A percentile compares a stretch with the other conserved stretches of the same genome.
Conservation (phyloP, 2,113 vertebrate genomes). For the Cryptotis parvus region DNA sequence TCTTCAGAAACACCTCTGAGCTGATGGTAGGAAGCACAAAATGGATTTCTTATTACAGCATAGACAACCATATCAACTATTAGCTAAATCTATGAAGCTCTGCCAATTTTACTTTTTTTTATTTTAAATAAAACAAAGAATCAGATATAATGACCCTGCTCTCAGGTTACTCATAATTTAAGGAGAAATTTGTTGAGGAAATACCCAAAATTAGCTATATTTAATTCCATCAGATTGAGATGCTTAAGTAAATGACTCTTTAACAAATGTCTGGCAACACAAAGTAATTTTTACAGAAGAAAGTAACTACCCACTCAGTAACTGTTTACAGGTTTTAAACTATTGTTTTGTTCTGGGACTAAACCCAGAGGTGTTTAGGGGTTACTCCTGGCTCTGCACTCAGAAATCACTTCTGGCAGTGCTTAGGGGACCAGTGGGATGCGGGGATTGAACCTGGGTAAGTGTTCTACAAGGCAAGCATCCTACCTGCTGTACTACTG, state of each 20-base stretch:
- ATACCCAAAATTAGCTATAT: background rate
- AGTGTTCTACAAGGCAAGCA: no score
- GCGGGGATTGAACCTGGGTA: no score
- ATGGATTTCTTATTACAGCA: background rate
- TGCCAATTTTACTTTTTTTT: slow-evolving; percentile 20
- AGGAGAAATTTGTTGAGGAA: slow-evolving; percentile 19
- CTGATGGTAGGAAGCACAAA: background rate
- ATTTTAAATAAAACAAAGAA: slow-evolving; percentile 48
- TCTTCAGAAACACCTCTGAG: background rate
- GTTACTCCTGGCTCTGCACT: no score
- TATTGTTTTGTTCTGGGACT: background rate
- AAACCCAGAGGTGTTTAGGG: no score
- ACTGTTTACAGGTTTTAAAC: slow-evolving; percentile 28
- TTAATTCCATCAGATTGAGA: slow-evolving; percentile 13
- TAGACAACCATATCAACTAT: slow-evolving; percentile 18
- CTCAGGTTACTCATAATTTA: slow-evolving; percentile 9
- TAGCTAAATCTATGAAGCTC: slow-evolving; percentile 9
- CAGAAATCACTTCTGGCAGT: no score
- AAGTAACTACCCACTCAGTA: background rate
- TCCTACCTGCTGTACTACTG: no score
- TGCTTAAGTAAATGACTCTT: background rate
- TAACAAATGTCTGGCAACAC: background rate
- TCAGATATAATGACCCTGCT: background rate
- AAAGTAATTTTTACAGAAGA: background rate
- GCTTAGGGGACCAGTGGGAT: no score